A percentile compares a stretch with the other conserved stretches of the same genome.
These are phyloP conservation scores for Pavo muticus DNA, from an alignment of 2,113 vertebrate genomes.

Conservation along the genomic window DNA sequence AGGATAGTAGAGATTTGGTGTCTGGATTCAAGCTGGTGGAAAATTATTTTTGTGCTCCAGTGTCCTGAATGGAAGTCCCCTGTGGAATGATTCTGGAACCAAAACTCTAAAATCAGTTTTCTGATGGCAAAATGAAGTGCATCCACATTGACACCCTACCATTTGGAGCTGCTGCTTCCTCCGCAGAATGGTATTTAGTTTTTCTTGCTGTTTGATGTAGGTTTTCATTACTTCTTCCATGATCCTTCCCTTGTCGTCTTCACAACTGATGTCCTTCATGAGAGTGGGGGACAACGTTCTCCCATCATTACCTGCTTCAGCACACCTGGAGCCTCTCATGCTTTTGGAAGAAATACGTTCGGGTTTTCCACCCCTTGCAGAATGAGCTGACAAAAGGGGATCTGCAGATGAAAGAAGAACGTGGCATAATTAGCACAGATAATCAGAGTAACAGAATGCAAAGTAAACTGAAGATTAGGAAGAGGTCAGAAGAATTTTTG, in stretches of 20 bases:
- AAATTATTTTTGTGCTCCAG: background rate
- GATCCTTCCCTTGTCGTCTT: slow-evolving; percentile 96
- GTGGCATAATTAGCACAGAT: background rate
- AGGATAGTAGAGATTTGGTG: background rate
- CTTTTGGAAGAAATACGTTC: slow-evolving; percentile 66
- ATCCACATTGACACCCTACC: slow-evolving; percentile 76
- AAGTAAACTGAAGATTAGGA: background rate
- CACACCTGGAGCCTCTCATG: slow-evolving; percentile 74
- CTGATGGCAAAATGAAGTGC: background rate
- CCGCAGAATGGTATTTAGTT: slow-evolving; percentile 91
- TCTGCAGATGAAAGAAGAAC: slow-evolving; percentile 71
- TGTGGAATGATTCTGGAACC: background rate
- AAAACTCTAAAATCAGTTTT: background rate
- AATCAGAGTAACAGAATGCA: background rate
- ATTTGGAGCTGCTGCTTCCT: slow-evolving; percentile 95
- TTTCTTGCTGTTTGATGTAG: slow-evolving; percentile 94
- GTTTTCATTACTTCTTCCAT: slow-evolving; percentile 98
- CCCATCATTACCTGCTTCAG: slow-evolving; percentile 71
- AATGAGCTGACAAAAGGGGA: slow-evolving; percentile 72
- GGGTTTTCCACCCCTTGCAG: slow-evolving; percentile 81
- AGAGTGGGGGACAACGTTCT: slow-evolving; percentile 78
- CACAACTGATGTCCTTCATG: slow-evolving; percentile 79
- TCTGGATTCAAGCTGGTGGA: background rate
- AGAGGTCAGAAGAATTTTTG: background rate
- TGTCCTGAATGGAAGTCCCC: background rate